These are phyloP conservation scores for Endotricha flammealis DNA, from an alignment of 2,888 invertebrate genomes.

Conservation along the genomic window DNA sequence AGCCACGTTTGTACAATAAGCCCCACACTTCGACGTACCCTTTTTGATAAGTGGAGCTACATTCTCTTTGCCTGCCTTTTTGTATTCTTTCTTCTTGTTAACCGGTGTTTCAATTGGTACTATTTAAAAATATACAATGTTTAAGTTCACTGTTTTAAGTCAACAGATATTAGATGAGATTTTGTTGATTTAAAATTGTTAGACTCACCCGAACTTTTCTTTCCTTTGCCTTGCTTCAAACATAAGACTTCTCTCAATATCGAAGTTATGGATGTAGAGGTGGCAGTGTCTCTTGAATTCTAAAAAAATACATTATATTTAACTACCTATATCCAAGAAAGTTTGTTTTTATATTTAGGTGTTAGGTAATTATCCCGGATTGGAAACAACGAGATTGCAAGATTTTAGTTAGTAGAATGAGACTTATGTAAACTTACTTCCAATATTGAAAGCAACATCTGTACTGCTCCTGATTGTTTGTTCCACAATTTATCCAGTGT, in stretches of 20 bases:
- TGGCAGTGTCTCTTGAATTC: conserved; percentile 75
- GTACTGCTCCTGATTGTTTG: conserved; percentile 75
- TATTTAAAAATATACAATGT: conserved; percentile 27
- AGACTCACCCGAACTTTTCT: conserved; percentile 61
- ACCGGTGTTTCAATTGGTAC: conserved; percentile 47
- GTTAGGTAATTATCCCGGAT: too few relatives aligned
- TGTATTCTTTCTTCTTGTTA: conserved; percentile 60
- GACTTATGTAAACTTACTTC: conserved; percentile 58
- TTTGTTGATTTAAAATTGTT: too few relatives aligned
- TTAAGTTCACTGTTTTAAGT: background rate
- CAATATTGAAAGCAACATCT: conserved; percentile 73
- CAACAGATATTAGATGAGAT: background rate
- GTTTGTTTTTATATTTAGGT: background rate
- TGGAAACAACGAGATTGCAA: too few relatives aligned
- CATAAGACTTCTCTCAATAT: conserved; percentile 80
- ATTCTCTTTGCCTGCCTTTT: conserved; percentile 66
- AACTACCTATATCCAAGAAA: too few relatives aligned
- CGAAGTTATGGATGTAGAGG: conserved; percentile 74
- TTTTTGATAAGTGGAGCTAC: conserved; percentile 53
- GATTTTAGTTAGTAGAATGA: background rate
- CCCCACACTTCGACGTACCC: conserved; percentile 57
- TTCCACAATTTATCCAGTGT: conserved; percentile 79
- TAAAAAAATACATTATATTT: conserved; percentile 40
- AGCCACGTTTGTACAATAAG: conserved; percentile 25
- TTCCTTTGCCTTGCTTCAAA: conserved; percentile 75